Evolutionary conservation across 37 sponge, comb jelly and placozoan genomes (phyloP).

Genomic region (Petrosia ficiformis): DNA sequence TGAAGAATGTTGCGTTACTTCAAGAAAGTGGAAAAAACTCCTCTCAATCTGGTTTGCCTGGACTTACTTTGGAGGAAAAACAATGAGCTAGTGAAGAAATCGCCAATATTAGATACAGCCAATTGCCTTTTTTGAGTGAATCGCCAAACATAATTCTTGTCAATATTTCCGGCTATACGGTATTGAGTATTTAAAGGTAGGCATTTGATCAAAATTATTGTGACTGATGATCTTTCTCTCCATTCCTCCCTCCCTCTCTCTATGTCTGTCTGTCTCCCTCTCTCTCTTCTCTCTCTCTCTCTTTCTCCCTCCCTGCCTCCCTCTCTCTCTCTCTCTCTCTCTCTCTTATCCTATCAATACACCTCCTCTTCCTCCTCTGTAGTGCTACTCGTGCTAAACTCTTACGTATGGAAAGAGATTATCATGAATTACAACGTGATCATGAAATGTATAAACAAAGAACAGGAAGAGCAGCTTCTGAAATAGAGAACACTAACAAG

Average conservation of each 20-base stretch:
- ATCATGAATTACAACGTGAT: slow-evolving; percentile 57
- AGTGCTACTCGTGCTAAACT: slow-evolving; percentile 34
- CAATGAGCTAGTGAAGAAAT: too few relatives aligned
- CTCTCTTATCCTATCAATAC: slow-evolving; percentile 6
- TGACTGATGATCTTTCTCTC: neutral
- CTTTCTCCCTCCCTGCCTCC: slow-evolving; percentile 9
- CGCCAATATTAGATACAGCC: too few relatives aligned
- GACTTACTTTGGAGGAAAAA: too few relatives aligned
- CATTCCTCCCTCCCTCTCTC: slow-evolving; percentile 19
- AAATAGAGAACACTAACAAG: slow-evolving; percentile 61
- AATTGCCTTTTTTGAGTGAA: too few relatives aligned
- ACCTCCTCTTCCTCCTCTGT: neutral
- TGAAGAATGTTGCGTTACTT: too few relatives aligned
- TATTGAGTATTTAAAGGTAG: neutral
- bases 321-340: neutral
- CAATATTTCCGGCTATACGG: too few relatives aligned
- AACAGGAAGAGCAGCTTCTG: slow-evolving; percentile 47
- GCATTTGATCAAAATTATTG: too few relatives aligned
- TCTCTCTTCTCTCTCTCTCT: slow-evolving; percentile 1
- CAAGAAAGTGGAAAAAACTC: too few relatives aligned
- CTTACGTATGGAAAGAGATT: slow-evolving; percentile 70
- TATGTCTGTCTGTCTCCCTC: neutral
- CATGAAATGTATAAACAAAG: slow-evolving; percentile 47
- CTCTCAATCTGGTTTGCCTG: too few relatives aligned
- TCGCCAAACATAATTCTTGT: too few relatives aligned